A percentile compares a stretch with the other conserved stretches of the same genome.
phyloP scores from a whole-genome alignment of 2,888 invertebrate genomes.

The Drosophila falleni region DNA sequence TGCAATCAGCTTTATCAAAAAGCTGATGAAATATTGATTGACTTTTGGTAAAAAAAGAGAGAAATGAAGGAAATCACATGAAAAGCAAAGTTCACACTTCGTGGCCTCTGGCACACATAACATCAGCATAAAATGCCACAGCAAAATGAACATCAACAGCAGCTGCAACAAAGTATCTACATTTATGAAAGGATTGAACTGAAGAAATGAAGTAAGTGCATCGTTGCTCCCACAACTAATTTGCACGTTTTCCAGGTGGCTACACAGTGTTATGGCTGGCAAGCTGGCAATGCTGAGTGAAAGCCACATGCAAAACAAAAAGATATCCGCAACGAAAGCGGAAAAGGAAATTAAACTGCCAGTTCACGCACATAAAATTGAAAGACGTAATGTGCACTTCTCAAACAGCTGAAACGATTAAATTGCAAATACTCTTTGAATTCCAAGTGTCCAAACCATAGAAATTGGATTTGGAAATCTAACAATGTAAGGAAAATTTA shows the following conservation, averaged over 20 bases:
- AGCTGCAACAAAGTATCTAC: slow-evolving; percentile 57
- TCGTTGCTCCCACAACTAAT: slow-evolving; percentile 55
- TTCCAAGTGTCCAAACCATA: slow-evolving; percentile 12
- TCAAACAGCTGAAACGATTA: slow-evolving; percentile 2
- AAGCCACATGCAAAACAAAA: slow-evolving; percentile 25
- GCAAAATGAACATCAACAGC: too few species aligned
- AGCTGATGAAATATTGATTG: slow-evolving; percentile 11
- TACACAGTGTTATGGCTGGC: slow-evolving; percentile 39
- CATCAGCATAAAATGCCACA: slow-evolving; percentile 22
- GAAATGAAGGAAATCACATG: not conserved
- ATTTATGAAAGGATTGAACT: slow-evolving; percentile 11
- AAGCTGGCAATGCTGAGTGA: slow-evolving; percentile 9
- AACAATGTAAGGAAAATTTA: not conserved
- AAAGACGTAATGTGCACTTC: slow-evolving; percentile 14
- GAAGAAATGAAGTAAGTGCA: slow-evolving; percentile 13
- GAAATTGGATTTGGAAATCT: not conserved
- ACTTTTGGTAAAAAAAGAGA: slow-evolving; percentile 4
- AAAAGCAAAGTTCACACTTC: not conserved
- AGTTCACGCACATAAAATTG: slow-evolving; percentile 22
- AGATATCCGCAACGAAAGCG: slow-evolving; percentile 36
- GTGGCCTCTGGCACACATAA: slow-evolving; percentile 7
- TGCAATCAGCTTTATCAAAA: slow-evolving; percentile 4
- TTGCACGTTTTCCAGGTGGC: slow-evolving; percentile 57
- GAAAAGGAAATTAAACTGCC: slow-evolving; percentile 24
- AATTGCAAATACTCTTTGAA: not conserved